These are phyloP conservation scores for Dipodomys spectabilis DNA, from an alignment of 2,113 vertebrate genomes.

Conservation along the genomic window DNA sequence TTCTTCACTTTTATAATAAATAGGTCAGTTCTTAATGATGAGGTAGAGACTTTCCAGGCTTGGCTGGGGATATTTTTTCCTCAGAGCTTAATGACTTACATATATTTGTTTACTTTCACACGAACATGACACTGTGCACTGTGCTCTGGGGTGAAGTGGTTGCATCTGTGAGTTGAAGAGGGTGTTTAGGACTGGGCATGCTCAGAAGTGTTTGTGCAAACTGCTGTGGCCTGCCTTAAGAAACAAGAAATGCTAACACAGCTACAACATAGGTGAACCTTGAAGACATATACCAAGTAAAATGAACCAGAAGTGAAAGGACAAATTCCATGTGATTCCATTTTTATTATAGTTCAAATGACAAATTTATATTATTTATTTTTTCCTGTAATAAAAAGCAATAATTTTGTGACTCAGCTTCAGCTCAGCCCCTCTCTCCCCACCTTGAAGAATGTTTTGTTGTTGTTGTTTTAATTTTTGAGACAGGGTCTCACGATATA, in stretches of 20 bases:
- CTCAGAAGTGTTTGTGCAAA: not conserved
- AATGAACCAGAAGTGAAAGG: not conserved
- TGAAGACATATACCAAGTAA: not conserved
- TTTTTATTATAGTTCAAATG: not conserved
- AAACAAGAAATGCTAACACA: not conserved
- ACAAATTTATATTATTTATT: not conserved
- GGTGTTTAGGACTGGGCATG: not conserved
- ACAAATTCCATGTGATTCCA: not conserved
- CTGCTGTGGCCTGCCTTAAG: not conserved
- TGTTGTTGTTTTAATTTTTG: not conserved
- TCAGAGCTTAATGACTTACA: not conserved
- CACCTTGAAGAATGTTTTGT: not conserved
- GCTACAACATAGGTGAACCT: not conserved
- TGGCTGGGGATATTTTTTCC: not conserved
- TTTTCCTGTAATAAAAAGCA: not conserved
- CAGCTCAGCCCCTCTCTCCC: not conserved
- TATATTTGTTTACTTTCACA: not conserved
- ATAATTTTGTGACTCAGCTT: not conserved
- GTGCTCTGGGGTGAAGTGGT: not conserved
- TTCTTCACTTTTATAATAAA: conserved; percentile 27
- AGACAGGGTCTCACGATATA: not conserved
- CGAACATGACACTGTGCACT: not conserved
- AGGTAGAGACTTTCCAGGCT: not conserved
- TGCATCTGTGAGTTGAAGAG: not conserved
- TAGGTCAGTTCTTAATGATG: not conserved